A percentile compares a stretch with the other conserved stretches of the same genome.
Conservation (phyloP, 2,113 vertebrate species). For the Alethe castanea region DNA sequence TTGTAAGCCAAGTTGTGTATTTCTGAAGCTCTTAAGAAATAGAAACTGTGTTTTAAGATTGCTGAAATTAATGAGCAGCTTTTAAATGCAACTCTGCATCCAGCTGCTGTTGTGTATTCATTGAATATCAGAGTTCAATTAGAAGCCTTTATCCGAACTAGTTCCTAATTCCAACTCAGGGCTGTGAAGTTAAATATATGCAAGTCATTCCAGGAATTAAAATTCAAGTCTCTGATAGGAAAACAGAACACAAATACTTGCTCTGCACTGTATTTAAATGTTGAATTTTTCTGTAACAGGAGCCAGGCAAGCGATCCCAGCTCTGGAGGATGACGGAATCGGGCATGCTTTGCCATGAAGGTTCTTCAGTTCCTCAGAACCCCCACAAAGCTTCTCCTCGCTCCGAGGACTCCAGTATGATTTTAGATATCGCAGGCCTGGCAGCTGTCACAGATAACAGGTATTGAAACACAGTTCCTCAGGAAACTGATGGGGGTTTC, state of each 20-base stretch:
- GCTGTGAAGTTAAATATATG: neutral
- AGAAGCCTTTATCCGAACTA: neutral
- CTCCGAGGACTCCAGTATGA: conserved; percentile 81
- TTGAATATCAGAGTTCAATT: neutral
- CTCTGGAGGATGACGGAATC: conserved; percentile 90
- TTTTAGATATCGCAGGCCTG: conserved; percentile 93
- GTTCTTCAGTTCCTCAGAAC: conserved; percentile 91
- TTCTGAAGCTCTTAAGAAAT: neutral
- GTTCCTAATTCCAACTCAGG: neutral
- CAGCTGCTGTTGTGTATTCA: neutral
- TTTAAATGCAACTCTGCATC: neutral
- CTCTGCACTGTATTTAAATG: neutral
- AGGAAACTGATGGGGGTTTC: neutral
- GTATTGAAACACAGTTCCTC: conserved; percentile 51
- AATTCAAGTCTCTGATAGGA: neutral
- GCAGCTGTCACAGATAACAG: conserved; percentile 95
- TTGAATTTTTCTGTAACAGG: conserved; percentile 70
- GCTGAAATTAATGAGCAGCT: neutral
- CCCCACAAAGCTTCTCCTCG: conserved; percentile 83
- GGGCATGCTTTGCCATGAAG: conserved; percentile 94
- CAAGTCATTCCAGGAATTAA: neutral
- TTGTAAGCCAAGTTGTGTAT: neutral
- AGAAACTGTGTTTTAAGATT: neutral
- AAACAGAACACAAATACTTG: neutral
- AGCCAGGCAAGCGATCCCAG: conserved; percentile 96